Conservation (phyloP, 2,797 vertebrate genomes). For the Chaetophractus vellerosus region DNA sequence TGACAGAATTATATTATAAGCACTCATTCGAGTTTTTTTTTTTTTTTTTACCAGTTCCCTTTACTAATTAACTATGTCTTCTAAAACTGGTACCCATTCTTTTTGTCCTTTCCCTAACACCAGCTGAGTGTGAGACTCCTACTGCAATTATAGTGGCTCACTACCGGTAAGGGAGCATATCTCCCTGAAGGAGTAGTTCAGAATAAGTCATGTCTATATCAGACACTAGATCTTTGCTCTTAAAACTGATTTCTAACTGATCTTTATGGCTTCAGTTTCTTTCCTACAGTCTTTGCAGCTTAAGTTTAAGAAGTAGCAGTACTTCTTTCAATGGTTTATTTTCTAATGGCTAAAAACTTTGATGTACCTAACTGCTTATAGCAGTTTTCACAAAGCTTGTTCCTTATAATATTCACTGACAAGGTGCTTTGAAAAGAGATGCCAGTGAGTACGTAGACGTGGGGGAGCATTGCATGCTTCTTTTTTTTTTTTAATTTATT, state of each 20-base stretch:
- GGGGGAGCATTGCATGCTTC: background rate
- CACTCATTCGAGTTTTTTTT: background rate
- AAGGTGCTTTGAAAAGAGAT: background rate
- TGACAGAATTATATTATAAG: background rate
- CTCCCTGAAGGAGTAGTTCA: background rate
- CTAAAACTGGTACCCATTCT: background rate
- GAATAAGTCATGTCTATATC: background rate
- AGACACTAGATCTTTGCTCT: background rate
- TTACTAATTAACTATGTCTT: background rate
- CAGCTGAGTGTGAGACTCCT: background rate
- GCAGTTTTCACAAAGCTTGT: background rate
- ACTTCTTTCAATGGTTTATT: background rate
- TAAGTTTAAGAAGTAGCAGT: background rate
- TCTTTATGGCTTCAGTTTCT: background rate
- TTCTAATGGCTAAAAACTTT: background rate
- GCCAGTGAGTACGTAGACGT: background rate
- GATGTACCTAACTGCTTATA: background rate
- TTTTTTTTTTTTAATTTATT: too few relatives aligned
- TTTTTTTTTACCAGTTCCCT: background rate
- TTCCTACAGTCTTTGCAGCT: background rate
- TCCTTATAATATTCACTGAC: background rate
- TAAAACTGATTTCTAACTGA: background rate
- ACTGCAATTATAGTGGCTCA: background rate
- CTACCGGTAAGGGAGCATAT: too few relatives aligned
- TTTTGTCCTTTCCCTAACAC: background rate